Evolutionary conservation across 2,113 vertebrate genomes (phyloP), one percentile per base, ranked within the genome.

Genomic region (Pampusana beccarii): DNA sequence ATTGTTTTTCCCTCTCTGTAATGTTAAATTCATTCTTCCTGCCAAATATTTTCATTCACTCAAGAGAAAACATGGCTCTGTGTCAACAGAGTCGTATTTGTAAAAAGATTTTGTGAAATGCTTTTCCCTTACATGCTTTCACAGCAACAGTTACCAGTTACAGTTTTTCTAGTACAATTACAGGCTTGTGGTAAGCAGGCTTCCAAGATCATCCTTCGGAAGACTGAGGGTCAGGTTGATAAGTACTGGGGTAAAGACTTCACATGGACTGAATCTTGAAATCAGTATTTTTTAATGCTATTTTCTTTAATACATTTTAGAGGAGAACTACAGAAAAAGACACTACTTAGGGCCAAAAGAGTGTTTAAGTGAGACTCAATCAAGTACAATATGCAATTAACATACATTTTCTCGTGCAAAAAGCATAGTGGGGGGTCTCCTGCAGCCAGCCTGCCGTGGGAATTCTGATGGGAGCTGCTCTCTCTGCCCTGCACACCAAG

Each of bases 261-360:
- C 2, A 2, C 62, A 56, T 9, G 28, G 31, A 33, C 17, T 65
- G 56, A 64, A 46, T 57, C 29, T 71, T 14, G 20, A 57, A 86
- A 57, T 34, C 24, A 46, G 8, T 38, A 31, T 15, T 38, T 9
- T 16, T 62, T 67, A 33, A n/a, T n/a, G n/a, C n/a, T 36, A 75
- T n/a, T 28, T 69, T 57, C 12, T n/a, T 71, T 60, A 34, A 13
- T 10, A 16, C 16, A 18, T 65, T 65, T 53, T 40, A 60, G 20
- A 83, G 13, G 42, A 31, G 10, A 88, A 53, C 33, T 65, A 46
- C 38, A 46, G n/a, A 53, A 73, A 19, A 67, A 53, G 44, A 24
- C 15, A 44, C 4, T 28, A n/a, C 0, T 0, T 11, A 50, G 19
- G 13, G 13, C 29, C 16, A 9, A 13, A 71, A n/a, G 21, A 51